Base-by-base conservation (phyloP, 1,140 invertebrate genomes). In the Brachionus calyciflorus region DNA sequence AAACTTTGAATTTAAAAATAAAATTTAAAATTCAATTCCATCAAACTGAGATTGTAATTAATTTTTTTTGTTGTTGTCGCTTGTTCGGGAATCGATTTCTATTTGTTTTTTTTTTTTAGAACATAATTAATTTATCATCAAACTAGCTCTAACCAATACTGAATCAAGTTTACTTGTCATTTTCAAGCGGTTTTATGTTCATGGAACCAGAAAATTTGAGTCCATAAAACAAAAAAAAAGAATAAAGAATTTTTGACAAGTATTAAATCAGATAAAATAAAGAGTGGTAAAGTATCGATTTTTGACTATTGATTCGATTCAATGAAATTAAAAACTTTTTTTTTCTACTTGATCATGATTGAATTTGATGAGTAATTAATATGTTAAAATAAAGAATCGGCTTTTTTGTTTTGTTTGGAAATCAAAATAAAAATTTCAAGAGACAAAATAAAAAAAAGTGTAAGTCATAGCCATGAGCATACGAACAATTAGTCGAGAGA, bases 311-410 rank as follows among this genome's bases (percentile, higher is more conserved):
- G 60, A 65, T 65, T 65, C 60, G 60, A 41, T 65, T 65, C 24
- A 65, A 41, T 65, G 60, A 44, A 65, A 65, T 44, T 60, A 55
- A 55, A 28, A 55, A 24, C 33, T n/a, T n/a, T n/a, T n/a, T n/a
- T n/a, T n/a, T n/a, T n/a, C n/a, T n/a, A n/a, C n/a, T 55, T 55
- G 33, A 55, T 55, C 53, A 55, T 55, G 53, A 55, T 55, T 55
- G 53, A 55, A 55, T 55, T 55, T 63, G 57, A 63, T 63, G 57
- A 63, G 57, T 63, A 63, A 63, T 63, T 63, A 37, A 63, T 63
- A 63, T 40, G 55, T 33, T 33, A 33, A 60, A 30, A 60, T 44
- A 37, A 44, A 65, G 44, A 41, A 65, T 24, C 24, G n/a, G n/a
- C n/a, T n/a, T n/a, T n/a, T n/a, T n/a, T n/a, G n/a, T n/a, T n/a